Percentiles rank a stretch among this genome's conserved stretches.
Evolutionary conservation across 2,113 vertebrate species (phyloP).

Genomic region (Siniperca chuatsi): DNA sequence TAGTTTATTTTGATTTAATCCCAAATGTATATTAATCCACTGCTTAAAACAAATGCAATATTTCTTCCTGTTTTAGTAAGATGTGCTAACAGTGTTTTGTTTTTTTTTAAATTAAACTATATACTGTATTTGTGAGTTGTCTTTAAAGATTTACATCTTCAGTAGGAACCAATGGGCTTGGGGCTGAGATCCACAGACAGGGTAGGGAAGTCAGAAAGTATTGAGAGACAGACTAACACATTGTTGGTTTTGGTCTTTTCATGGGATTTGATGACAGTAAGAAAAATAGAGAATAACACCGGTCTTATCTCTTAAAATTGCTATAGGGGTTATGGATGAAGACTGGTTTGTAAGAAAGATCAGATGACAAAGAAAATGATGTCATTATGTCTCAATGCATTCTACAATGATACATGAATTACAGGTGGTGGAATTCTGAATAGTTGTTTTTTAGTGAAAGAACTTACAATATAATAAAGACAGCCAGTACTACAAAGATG

Average conservation of each 20-base stretch:
- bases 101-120: no score
- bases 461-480: background rate
- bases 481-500: background rate
- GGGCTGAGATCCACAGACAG: background rate
- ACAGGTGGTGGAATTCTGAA: background rate
- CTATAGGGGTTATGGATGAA: background rate
- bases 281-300: background rate
- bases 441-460: background rate
- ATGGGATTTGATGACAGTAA: background rate
- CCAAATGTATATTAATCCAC: no score
- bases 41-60: background rate
- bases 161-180: background rate
- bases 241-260: background rate
- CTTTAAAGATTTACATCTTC: background rate
- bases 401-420: background rate
- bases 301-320: background rate
- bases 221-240: background rate
- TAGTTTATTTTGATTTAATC: background rate
- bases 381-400: background rate
- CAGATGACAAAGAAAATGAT: background rate
- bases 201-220: background rate
- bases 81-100: background rate
- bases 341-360: background rate
- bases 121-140: no score
- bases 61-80: background rate